Evolutionary conservation across 2,888 invertebrate genomes (phyloP).

Genomic region (Drosophila dives): DNA sequence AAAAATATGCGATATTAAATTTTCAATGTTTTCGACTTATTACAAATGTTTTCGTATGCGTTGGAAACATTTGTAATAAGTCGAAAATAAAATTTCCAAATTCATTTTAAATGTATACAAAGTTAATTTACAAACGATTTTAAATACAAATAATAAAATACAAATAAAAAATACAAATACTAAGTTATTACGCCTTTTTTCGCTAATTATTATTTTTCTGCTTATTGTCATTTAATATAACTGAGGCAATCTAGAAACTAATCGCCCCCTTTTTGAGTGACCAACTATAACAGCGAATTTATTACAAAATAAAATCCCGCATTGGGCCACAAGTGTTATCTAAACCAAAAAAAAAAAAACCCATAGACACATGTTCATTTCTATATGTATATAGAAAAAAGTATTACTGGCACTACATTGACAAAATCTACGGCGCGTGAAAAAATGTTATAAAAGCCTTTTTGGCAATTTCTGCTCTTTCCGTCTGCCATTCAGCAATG

Average conservation of each 20-base stretch:
- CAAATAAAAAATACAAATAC: background rate
- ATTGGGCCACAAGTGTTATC: conserved; percentile 38
- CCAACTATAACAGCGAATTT: background rate
- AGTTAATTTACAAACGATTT: background rate
- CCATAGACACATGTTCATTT: background rate
- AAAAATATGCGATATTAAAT: conserved; percentile 37
- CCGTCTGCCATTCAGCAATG: conserved; percentile 5
- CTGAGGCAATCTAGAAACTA: background rate
- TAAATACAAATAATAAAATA: background rate
- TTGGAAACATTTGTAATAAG: too few species aligned
- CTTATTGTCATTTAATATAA: background rate
- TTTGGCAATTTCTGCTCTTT: conserved; percentile 39
- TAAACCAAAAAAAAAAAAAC: conserved; percentile 22
- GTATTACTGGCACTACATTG: conserved; percentile 40
- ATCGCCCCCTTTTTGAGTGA: background rate
- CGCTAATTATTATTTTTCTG: background rate
- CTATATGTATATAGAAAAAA: background rate
- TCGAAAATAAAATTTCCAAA: background rate
- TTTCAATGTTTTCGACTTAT: conserved; percentile 16
- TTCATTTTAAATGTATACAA: background rate
- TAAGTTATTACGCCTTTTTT: background rate
- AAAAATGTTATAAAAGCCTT: conserved; percentile 58
- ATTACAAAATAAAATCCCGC: conserved; percentile 5
- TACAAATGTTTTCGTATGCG: conserved; percentile 1
- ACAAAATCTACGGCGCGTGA: conserved; percentile 60